Base-by-base conservation (phyloP, 2,113 vertebrate genomes). In the Pao palembangensis region DNA sequence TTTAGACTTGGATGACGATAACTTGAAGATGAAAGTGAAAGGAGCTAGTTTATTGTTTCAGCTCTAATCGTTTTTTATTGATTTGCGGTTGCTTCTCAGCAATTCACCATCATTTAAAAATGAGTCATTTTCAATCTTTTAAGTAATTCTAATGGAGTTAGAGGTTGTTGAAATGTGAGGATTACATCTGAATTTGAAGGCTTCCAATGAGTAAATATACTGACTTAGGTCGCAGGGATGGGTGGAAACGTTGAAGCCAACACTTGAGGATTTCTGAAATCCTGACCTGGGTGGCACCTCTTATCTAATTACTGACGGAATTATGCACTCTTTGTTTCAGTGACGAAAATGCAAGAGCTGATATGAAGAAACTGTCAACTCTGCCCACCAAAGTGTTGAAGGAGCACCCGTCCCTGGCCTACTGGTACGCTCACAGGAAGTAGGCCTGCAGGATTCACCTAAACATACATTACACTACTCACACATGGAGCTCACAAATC, bases 331-430 rank as follows among this genome's bases (percentile, higher is more conserved):
- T 71, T 23, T 21, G 1, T 84, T 74, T 56, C 88, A 99, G 97
- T 88, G 95, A 98, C 83, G 97, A 98, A 82, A 91, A 92, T 76
- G 95, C 96, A 47, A 91, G 93, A 85, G 92, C 89, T 15, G 94
- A 98, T 75, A 86, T 99, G 84, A 99, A 97, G 92, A 99, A 98
- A 81, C 91, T 98, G 25, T 96, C 96, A 15, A 94, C 94, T 7
- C 91, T 99, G 52, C 96, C 97, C 64, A 99, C 95, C 20, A 97
- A 96, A 73, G 96, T 94, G 0, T 92, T 99, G 75, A 98, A 98
- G 89, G 97, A 99, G 65, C 97, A 99, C 80, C 96, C 97, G 1
- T 98, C 96, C 21, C 90, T 99, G 0, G 95, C 95, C 55, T 99
- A 98, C 89, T 99, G 97, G 97, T 99, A 86, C 5, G 54, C 13